These are phyloP conservation scores for Chrosomus eos DNA, from an alignment of 2,797 vertebrate genomes.

Conservation along the genomic window DNA sequence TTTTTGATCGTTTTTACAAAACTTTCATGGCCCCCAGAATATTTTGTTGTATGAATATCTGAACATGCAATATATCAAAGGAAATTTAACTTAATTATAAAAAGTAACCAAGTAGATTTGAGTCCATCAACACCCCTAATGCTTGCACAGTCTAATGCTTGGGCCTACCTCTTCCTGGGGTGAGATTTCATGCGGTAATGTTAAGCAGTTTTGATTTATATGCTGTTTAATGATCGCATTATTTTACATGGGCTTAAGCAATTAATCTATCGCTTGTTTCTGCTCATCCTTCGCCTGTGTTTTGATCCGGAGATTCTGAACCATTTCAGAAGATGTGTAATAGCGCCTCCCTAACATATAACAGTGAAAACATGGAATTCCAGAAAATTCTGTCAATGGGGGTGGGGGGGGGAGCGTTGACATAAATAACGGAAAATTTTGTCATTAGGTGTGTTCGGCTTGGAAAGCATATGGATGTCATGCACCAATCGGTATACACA, in stretches of 20 bases:
- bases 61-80: no score
- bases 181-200: not conserved
- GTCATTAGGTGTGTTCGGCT: no score
- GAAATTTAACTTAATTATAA: no score
- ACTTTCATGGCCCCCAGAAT: not conserved
- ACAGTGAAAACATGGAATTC: not conserved
- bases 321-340: not conserved
- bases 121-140: no score
- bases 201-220: not conserved
- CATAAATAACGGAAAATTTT: no score
- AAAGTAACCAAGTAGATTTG: no score
- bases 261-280: not conserved
- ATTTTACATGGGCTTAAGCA: not conserved
- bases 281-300: not conserved
- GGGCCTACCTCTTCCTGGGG: not conserved
- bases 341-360: not conserved
- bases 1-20: not conserved
- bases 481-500: no score
- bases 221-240: not conserved
- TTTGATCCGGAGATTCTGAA: not conserved
- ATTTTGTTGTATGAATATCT: not conserved
- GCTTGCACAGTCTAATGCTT: not conserved
- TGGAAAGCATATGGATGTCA: no score
- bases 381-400: not conserved
- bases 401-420: not conserved